A percentile compares a stretch with the other conserved stretches of the same genome.
phyloP scores from a whole-genome alignment of 2,113 vertebrate genomes.

The Clarias macrocephalus region DNA sequence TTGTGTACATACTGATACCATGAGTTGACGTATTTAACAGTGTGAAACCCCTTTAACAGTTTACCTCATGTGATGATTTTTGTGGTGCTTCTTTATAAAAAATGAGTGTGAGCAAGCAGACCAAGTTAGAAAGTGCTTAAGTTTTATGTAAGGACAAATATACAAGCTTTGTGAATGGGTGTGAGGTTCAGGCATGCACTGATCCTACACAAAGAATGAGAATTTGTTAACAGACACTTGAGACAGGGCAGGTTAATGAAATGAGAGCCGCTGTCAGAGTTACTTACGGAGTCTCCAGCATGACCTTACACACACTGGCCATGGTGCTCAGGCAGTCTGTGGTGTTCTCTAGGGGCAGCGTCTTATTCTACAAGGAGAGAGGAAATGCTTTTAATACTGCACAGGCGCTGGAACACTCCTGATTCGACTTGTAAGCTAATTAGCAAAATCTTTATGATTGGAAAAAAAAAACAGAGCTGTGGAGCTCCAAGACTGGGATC shows the following conservation, averaged over 20 bases:
- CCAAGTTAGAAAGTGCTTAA: not conserved
- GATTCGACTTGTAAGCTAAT: not conserved
- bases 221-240: not conserved
- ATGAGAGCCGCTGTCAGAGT: not conserved
- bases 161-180: not conserved
- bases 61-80: not conserved
- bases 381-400: not conserved
- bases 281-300: conserved; percentile 98
- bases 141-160: not conserved
- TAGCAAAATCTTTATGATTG: not conserved
- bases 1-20: not conserved
- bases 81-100: not conserved
- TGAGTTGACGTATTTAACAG: not conserved
- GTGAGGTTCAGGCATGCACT: not conserved
- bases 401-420: not conserved
- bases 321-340: conserved; percentile 98
- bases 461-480: not conserved
- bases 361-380: conserved; percentile 84
- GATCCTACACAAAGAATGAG: not conserved
- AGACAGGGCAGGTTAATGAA: not conserved
- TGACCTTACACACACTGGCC: conserved; percentile 98
- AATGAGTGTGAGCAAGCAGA: not conserved
- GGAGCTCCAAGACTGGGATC: not conserved
- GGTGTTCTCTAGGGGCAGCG: conserved; percentile 95
- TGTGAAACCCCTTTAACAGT: not conserved